Percentiles rank a stretch among this genome's conserved stretches.
Evolutionary conservation across 2,888 invertebrate species (phyloP).

Genomic region (Furcula furcula): DNA sequence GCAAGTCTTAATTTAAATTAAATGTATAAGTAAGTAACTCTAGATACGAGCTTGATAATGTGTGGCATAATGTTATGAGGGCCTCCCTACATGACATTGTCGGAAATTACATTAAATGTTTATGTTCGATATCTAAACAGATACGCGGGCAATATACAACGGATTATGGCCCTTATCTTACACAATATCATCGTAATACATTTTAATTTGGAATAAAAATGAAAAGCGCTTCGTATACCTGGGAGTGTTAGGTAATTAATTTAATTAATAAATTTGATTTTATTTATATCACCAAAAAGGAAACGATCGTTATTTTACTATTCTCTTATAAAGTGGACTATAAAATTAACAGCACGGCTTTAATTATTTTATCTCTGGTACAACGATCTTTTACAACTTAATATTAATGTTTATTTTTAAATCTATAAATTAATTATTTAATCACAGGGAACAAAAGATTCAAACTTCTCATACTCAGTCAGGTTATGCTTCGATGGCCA

Average conservation of each 20-base stretch:
- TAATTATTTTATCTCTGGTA: not conserved
- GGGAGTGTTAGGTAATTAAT: not conserved
- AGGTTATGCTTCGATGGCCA: too few species aligned
- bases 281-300: not conserved
- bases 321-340: not conserved
- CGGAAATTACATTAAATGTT: conserved; percentile 39
- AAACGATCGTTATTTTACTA: not conserved
- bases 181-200: conserved; percentile 30
- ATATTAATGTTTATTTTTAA: not conserved
- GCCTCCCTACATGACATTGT: conserved; percentile 13
- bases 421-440: not conserved
- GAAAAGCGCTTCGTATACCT: not conserved
- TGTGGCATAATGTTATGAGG: too few species aligned
- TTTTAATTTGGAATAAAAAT: conserved; percentile 10
- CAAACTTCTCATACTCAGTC: too few species aligned
- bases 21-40: too few species aligned
- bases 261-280: too few species aligned
- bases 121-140: conserved; percentile 47
- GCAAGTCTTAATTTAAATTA: too few species aligned
- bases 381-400: not conserved
- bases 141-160: conserved; percentile 58
- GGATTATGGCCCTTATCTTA: conserved; percentile 58
- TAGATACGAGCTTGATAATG: too few species aligned
- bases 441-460: not conserved
- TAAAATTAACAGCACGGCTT: not conserved